Base-by-base conservation (phyloP, 1,140 invertebrate genomes). In the Calliphora vicina region DNA sequence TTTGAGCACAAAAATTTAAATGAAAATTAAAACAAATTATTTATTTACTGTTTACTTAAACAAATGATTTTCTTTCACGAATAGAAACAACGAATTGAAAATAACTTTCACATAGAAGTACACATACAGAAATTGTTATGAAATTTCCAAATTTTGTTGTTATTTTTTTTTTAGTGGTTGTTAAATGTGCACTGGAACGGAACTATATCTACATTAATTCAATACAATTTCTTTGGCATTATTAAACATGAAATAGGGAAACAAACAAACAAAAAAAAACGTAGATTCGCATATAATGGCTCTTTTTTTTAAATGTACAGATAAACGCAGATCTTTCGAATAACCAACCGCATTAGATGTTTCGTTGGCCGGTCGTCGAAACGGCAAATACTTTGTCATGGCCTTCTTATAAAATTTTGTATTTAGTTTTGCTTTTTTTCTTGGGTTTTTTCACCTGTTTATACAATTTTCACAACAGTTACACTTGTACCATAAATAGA, bases 401-500 rank as follows among this genome's bases (percentile, higher is more conserved):
- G 45, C 8, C 45, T 1, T 50, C 15, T 15, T 15, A 50, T 13
- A 43, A 50, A 50, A 6, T 50, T 50, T 17, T 50, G n/a, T 23
- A 67, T 67, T 17, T 23, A 25, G 20, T 67, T 35, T 57, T 25
- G 20, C 10, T 67, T 67, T 23, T 67, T 23, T 17, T 17, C 2
- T 57, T n/a, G n/a, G 15, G 15, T 57, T 57, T 57, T 57, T n/a
- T 57, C 50, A 57, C 50, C 5, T 57, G n/a, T n/a, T n/a, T 57
- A 57, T 57, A 57, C 50, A 57, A 42, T 67, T 67, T 23, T 23
- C 20, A 67, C 61, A 67, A 67, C 20, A 25, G 23, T 67, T 67
- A 67, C 61, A 23, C 61, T 67, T 67, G 61, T 67, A 5, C 61
- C 61, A 67, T 67, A 67, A 67, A 67, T 67, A 67, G 61, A 67